Base-by-base conservation (phyloP, 2,113 vertebrate genomes). In the Hippocampus abdominalis region DNA sequence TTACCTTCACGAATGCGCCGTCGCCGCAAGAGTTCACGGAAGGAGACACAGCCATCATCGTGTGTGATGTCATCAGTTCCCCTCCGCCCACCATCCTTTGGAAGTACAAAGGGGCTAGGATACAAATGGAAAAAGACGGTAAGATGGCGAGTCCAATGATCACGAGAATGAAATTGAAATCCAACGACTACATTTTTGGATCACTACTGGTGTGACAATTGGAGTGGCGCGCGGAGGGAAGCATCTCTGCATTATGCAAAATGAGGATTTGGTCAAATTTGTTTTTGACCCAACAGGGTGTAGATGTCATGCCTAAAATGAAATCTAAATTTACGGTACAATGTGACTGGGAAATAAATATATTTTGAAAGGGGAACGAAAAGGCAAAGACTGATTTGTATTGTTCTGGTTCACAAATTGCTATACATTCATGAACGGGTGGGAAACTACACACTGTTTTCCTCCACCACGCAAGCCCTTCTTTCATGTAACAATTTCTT, bases 1-100 rank as follows among this genome's bases (percentile, higher is more conserved):
- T 99, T 77, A 97, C 95, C 84, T 98, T 99, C 92, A 96, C 91
- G 81, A 96, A 96, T 0, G 95, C 93, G 2, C 96, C 96, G 1
- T 96, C 96, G 16, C 96, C 95, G 0, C 97, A 99, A 87, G 97
- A 99, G 60, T 99, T 97, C 84, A 95, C 87, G 15, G 97, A 98
- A 68, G 95, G 96, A 10, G 96, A 98, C 21, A 93, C 93, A 4
- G 97, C 97, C 0, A 91, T 94, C 86, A 93, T 99, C 0, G 80
- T 95, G 32, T 99, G 97, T 71, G 96, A 98, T 2, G 94, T 98
- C 69, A 86, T 93, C 88, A 96, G 96, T 81, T 96, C 94, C 0
- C 93, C 98, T n/a, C 93, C 94, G 9, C 96, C 97, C 11, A 94
- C 93, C 27, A 93, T 98, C 83, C 92, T 94, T 82, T 99, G 97